Conservation (phyloP, 2,113 vertebrate genomes). For the Irena cyanogastra region DNA sequence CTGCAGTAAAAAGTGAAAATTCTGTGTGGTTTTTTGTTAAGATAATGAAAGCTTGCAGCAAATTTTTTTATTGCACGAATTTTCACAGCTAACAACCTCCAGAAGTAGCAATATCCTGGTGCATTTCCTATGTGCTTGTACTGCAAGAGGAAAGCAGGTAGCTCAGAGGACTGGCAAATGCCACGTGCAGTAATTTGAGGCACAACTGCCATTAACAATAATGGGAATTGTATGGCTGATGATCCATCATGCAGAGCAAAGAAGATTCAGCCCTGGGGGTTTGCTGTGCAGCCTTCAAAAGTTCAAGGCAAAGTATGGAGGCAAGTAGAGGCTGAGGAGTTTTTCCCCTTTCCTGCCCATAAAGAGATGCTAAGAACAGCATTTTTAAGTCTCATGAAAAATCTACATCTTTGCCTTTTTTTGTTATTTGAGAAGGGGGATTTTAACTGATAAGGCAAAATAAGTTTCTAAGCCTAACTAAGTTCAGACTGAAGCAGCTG, state of each 20-base stretch:
- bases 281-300: neutral
- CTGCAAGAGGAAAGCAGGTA: neutral
- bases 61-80: neutral
- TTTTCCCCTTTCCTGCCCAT: neutral
- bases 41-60: neutral
- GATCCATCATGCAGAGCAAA: slow-evolving; percentile 3
- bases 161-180: neutral
- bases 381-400: neutral
- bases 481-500: neutral
- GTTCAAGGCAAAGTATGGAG: neutral
- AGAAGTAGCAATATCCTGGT: neutral
- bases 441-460: neutral
- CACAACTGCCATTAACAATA: slow-evolving; percentile 38
- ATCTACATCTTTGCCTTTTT: neutral
- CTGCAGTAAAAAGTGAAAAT: neutral
- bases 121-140: neutral
- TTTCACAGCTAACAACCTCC: neutral
- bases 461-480: neutral
- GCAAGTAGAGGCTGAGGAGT: neutral
- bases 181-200: neutral
- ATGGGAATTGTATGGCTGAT: neutral
- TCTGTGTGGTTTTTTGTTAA: neutral
- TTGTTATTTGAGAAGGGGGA: neutral
- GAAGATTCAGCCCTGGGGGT: slow-evolving; percentile 3
- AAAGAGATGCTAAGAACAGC: neutral